Conservation (phyloP, 2,888 invertebrate species). For the Acanthosepion esculentum region DNA sequence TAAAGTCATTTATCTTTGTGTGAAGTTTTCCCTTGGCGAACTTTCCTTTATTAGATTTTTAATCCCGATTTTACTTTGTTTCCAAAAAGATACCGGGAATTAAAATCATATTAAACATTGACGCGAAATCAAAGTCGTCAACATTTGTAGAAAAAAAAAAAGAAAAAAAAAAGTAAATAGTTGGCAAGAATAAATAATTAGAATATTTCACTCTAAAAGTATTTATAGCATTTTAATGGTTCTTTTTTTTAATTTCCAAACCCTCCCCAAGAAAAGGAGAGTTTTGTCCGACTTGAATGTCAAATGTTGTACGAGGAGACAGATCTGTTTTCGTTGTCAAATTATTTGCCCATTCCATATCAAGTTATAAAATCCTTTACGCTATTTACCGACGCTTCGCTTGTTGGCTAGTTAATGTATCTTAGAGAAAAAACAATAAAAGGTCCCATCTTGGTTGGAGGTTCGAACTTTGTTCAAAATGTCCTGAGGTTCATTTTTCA, state of each 20-base stretch:
- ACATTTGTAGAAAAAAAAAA: neutral
- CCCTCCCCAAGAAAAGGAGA: neutral
- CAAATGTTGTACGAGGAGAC: neutral
- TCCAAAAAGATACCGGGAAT: neutral
- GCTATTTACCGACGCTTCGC: neutral
- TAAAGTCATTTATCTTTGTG: neutral
- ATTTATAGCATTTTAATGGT: neutral
- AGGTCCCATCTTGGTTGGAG: too few species aligned
- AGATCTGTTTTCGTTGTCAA: neutral
- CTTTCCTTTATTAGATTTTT: neutral
- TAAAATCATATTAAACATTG: neutral
- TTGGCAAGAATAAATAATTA: neutral
- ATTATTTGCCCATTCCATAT: neutral
- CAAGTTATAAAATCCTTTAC: neutral
- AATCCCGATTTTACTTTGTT: neutral
- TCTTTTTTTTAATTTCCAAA: neutral
- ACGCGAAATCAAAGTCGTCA: neutral
- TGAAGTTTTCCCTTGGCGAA: neutral
- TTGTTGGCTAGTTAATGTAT: neutral
- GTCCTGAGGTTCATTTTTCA: too few species aligned
- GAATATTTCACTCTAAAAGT: neutral
- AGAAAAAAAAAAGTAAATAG: too few species aligned
- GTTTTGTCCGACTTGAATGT: neutral
- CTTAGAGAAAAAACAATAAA: neutral
- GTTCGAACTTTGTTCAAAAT: too few species aligned